Base-by-base conservation (phyloP, 2,113 vertebrate species). In the Rhadina sibilatrix region DNA sequence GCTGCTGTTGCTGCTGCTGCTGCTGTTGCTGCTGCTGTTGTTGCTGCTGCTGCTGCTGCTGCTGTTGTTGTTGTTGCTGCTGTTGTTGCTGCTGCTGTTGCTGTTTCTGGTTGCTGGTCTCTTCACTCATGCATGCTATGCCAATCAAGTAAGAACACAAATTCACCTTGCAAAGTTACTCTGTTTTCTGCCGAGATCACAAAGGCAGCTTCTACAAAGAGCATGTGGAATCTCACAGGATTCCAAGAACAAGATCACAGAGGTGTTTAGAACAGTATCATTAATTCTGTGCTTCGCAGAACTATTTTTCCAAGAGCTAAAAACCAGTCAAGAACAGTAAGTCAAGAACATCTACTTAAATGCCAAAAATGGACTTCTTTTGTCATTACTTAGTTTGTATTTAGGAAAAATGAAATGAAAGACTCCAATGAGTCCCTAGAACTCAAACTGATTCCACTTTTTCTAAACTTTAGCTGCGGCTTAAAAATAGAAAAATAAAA, bases 81-180 rank as follows among this genome's bases (percentile, higher is more conserved):
- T 97, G 97, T 2, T 97, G 97, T 0, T 97, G 97, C 0, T 98
- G 98, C 44, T 98, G 98, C 71, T 98, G 97, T 10, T 97, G 97
- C 76, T 98, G 98, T 93, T 98, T 98, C 97, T 97, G 98, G 97
- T 94, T 99, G 98, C 83, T 97, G 98, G 95, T 98, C 97, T 98
- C 98, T 76, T 98, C 98, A 88, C 96, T 98, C 98, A 98, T 98
- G 95, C 98, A 98, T 23, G 98, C 98, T 98, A 92, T 65, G 97
- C 92, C 98, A 98, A 96, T 66, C 76, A 97, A 97, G 97, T 96
- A 96, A 92, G 97, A 98, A 97, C 40, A 97, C 57, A 79, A 63
- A 94, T 97, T 95, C 94, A 97, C 72, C 96, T 94, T 96, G 89
- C 81, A 96, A 97, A 95, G 75, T 93, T 84, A 87, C 31, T 80